A percentile compares a stretch with the other conserved stretches of the same genome.
Evolutionary conservation across 2,113 vertebrate species (phyloP).

Genomic region (Enhydra lutris): DNA sequence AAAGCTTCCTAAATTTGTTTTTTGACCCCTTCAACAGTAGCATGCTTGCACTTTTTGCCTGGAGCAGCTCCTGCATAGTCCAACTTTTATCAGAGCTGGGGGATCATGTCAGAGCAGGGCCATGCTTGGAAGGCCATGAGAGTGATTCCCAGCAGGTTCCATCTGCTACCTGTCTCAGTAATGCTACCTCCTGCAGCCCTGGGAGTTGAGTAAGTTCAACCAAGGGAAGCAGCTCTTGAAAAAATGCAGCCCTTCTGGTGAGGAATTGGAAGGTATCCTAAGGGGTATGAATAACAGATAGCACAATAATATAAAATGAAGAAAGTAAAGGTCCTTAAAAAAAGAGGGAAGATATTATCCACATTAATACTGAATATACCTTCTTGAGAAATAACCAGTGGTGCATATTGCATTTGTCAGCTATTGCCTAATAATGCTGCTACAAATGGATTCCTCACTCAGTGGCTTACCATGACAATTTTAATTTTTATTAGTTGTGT

Average conservation of each 20-base stretch:
- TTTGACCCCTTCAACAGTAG: background rate
- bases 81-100: background rate
- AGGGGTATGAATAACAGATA: background rate
- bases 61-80: background rate
- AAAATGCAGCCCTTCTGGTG: background rate
- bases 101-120: background rate
- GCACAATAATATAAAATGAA: background rate
- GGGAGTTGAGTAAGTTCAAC: background rate
- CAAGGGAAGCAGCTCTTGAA: background rate
- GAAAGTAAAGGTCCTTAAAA: background rate
- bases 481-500: background rate
- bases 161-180: fast-evolving
- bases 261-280: background rate
- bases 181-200: fast-evolving
- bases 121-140: too few species aligned
- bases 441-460: background rate
- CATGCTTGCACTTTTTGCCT: background rate
- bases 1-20: background rate
- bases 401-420: background rate
- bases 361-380: background rate
- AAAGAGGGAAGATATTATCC: background rate
- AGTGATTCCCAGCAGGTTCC: background rate
- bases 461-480: background rate
- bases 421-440: background rate
- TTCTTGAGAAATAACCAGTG: background rate